These are phyloP conservation scores for Oxytorus armatus DNA, from an alignment of 2,888 invertebrate genomes.

Conservation along the genomic window DNA sequence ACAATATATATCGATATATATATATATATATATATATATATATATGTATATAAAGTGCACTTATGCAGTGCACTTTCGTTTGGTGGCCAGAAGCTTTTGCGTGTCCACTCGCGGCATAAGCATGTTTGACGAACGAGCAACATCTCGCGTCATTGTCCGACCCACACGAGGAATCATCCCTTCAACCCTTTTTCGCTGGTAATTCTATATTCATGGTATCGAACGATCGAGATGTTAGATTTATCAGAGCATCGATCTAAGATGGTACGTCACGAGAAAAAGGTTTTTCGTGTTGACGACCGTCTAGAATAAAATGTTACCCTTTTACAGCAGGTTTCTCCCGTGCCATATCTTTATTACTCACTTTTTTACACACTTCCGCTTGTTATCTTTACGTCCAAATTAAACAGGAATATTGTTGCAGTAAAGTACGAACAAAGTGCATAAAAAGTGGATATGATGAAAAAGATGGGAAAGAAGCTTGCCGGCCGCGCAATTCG, in stretches of 20 bases:
- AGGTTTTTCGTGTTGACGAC: not conserved
- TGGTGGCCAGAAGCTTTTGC: slow-evolving; percentile 37
- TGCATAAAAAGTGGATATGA: no score
- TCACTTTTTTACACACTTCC: no score
- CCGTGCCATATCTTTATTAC: no score
- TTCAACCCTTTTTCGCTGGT: slow-evolving; percentile 9
- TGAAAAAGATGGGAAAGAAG: no score
- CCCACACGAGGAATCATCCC: not conserved
- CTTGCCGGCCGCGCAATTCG: no score
- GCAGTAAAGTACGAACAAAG: no score
- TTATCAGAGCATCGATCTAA: not conserved
- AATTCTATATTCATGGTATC: slow-evolving; percentile 2
- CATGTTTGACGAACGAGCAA: slow-evolving; percentile 58
- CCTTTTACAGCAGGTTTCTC: no score
- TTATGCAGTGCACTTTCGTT: slow-evolving; percentile 47
- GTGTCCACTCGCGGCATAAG: slow-evolving; percentile 30
- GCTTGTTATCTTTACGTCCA: no score
- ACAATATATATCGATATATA: slow-evolving; percentile 21
- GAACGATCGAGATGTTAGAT: slow-evolving; percentile 28
- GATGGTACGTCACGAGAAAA: not conserved
- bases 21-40: not conserved
- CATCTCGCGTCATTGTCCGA: slow-evolving; percentile 10
- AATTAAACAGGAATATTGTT: no score
- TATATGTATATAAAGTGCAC: slow-evolving; percentile 14
- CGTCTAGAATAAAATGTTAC: not conserved